Base-by-base conservation (phyloP, 2,888 invertebrate genomes). In the Seira ritae region DNA sequence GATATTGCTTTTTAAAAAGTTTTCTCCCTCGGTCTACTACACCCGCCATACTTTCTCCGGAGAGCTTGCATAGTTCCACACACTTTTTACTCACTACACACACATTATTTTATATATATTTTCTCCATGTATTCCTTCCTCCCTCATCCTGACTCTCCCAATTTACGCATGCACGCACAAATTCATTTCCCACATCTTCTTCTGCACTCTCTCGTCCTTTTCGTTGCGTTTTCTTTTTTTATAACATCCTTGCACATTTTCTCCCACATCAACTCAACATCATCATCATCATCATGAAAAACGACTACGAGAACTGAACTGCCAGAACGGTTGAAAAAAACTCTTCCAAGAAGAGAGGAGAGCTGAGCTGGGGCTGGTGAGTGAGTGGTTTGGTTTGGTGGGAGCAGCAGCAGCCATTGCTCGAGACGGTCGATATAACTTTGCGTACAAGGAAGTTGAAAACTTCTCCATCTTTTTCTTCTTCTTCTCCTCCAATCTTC, bases 81-180 rank as follows among this genome's bases (percentile, higher is more conserved):
- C 78, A 31, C 37, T 80, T 70, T 60, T 37, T 22, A 68, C 19
- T 74, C 74, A 66, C 4, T 17, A 65, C 22, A 20, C 65, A 65
- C 65, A 65, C 65, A 65, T 12, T 65, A 19, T 50, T 50, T 50
- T 8, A 12, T 8, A 42, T 42, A 42, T 42, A 42, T 42, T 8
- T n/a, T 12, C 50, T 69, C 19, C 42, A 8, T 46, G 42, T 60
- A n/a, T n/a, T 42, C 69, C 37, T 69, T 20, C 60, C 72, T 66
- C 66, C 80, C 60, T 79, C 78, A 23, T 78, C 77, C 62, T n/a
- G n/a, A n/a, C n/a, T 79, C 79, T 71, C 68, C 66, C 79, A 65
- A 84, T 84, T 84, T 84, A 84, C 83, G 83, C 83, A 84, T 84
- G 83, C 83, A 84, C 83, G 83, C 83, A 84, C 83, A 78, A 84